Evolutionary conservation across 1,140 invertebrate genomes (phyloP).

Genomic region (Mycetomoellerius zeteki): DNA sequence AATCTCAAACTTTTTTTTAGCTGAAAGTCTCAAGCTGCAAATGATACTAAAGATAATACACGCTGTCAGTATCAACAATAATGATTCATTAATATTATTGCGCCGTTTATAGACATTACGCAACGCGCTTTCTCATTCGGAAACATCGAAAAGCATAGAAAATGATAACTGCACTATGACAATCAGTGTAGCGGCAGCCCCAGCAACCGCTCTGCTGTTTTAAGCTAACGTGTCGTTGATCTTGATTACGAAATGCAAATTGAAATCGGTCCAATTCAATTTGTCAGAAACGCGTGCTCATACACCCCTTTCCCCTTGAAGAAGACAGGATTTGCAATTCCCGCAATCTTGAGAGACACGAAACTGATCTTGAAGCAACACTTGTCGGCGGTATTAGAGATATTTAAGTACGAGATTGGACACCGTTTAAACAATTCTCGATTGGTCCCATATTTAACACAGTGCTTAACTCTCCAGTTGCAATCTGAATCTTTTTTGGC

Average conservation of each 20-base stretch:
- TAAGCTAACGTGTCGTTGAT: conserved; percentile 45
- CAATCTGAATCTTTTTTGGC: too few relatives aligned
- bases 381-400: not conserved
- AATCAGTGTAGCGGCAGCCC: conserved; percentile 24
- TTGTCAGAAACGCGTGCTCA: conserved; percentile 2
- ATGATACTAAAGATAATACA: not conserved
- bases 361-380: not conserved
- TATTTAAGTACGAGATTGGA: too few relatives aligned
- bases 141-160: not conserved
- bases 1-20: not conserved
- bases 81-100: conserved; percentile 18
- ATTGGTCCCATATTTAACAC: too few relatives aligned
- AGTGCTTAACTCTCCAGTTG: too few relatives aligned
- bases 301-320: not conserved
- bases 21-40: not conserved
- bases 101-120: not conserved
- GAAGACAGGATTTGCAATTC: conserved; percentile 3
- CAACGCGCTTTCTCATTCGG: not conserved
- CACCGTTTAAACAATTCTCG: too few relatives aligned
- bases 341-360: not conserved
- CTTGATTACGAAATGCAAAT: conserved; percentile 34
- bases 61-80: not conserved
- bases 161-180: not conserved
- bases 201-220: not conserved
- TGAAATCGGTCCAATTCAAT: conserved; percentile 34